Evolutionary conservation across 1,140 invertebrate genomes (phyloP).

Genomic region (Bombus fervidus): DNA sequence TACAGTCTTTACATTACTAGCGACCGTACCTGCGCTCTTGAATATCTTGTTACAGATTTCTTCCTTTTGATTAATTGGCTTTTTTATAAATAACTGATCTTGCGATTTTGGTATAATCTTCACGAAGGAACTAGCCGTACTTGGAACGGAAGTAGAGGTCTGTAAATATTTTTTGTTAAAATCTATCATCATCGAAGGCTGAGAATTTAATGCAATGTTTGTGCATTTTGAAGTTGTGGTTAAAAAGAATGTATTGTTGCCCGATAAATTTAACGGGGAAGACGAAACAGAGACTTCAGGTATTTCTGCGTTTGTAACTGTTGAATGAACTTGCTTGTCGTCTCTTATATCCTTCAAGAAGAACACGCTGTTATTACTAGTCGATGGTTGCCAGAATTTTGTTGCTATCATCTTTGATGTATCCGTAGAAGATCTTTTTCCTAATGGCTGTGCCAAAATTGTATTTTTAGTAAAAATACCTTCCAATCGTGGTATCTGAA

Average conservation of each 20-base stretch:
- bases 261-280: conserved; percentile 12
- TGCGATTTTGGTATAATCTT: not conserved
- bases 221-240: not conserved
- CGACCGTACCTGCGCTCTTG: not conserved
- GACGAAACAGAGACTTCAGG: conserved; percentile 5
- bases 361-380: conserved; percentile 20
- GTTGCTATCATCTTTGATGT: conserved; percentile 37
- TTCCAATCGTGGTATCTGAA: conserved; percentile 24
- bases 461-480: conserved; percentile 20
- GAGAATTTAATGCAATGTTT: conserved; percentile 20
- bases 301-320: not conserved
- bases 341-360: conserved; percentile 26
- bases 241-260: conserved; percentile 17
- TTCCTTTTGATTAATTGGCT: not conserved
- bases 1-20: conserved; percentile 15
- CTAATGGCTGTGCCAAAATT: conserved; percentile 3
- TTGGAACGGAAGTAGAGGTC: not conserved
- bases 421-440: conserved; percentile 15
- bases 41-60: not conserved
- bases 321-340: not conserved
- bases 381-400: conserved; percentile 45
- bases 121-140: not conserved
- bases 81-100: not conserved
- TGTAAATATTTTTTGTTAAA: conserved; percentile 13
- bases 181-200: conserved; percentile 7